Conservation (phyloP, 2,113 vertebrate species). For the Leiothrix lutea region DNA sequence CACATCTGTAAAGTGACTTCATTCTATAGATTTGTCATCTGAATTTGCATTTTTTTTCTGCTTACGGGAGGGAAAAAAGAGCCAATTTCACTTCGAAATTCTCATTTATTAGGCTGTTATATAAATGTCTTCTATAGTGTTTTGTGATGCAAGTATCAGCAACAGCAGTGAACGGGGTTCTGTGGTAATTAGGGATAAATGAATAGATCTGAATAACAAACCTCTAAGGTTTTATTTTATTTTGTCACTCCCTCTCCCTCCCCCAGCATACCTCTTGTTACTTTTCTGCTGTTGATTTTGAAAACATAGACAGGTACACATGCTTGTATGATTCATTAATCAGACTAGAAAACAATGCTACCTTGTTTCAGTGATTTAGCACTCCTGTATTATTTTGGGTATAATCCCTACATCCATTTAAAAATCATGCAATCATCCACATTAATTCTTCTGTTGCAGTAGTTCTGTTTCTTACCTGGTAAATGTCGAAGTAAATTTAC, state of each 20-base stretch:
- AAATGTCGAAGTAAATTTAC: background rate
- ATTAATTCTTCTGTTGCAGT: background rate
- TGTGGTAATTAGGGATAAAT: background rate
- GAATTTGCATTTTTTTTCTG: constrained; percentile 52
- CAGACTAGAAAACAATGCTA: background rate
- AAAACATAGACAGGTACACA: background rate
- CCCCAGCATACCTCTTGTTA: background rate
- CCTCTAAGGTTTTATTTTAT: background rate
- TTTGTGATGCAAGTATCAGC: background rate
- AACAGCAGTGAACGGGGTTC: background rate
- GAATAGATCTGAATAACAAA: background rate
- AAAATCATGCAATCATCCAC: background rate
- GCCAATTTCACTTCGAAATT: constrained; percentile 1
- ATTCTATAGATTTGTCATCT: constrained; percentile 58
- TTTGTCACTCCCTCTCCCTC: background rate
- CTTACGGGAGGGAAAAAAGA: background rate
- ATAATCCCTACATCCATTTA: background rate
- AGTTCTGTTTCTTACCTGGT: background rate
- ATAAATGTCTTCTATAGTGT: background rate
- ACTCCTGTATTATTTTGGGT: background rate
- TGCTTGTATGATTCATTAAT: background rate
- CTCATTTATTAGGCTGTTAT: constrained; percentile 2
- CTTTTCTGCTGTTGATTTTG: background rate
- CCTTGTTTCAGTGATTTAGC: background rate
- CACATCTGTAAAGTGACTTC: constrained; percentile 54